A percentile compares a stretch with the other conserved stretches of the same genome.
phyloP scores from a whole-genome alignment of 2,888 invertebrate genomes.

The Abrostola triplasia region DNA sequence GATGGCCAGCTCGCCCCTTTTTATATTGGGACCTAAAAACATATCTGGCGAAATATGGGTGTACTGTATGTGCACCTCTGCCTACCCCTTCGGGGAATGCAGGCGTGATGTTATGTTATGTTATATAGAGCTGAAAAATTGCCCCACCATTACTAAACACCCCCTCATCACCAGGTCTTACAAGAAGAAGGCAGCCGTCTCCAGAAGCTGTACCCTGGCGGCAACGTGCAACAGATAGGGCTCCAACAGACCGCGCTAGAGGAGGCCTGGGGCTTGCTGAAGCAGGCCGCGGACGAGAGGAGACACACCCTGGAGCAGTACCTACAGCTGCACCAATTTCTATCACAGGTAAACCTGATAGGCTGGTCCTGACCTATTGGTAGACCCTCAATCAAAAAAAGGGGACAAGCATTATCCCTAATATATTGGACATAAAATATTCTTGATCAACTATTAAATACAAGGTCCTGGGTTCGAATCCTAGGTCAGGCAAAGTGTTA shows the following conservation, averaged over 20 bases:
- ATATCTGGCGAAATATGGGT: too few relatives aligned
- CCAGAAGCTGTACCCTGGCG: slow-evolving; percentile 96
- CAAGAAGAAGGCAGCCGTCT: slow-evolving; percentile 97
- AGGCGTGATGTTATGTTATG: too few relatives aligned
- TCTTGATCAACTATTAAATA: neutral
- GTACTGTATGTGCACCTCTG: too few relatives aligned
- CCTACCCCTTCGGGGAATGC: too few relatives aligned
- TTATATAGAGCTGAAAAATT: too few relatives aligned
- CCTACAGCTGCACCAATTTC: slow-evolving; percentile 96
- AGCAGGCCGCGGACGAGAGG: slow-evolving; percentile 94
- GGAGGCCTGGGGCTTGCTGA: slow-evolving; percentile 95
- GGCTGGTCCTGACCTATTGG: neutral
- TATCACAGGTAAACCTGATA: slow-evolving; percentile 84
- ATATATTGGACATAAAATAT: neutral
- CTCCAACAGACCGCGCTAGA: slow-evolving; percentile 95
- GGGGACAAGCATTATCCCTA: too few relatives aligned
- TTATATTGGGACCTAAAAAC: too few relatives aligned
- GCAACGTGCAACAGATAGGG: slow-evolving; percentile 96
- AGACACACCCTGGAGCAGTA: slow-evolving; percentile 95
- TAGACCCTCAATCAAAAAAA: neutral
- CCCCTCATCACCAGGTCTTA: slow-evolving; percentile 89
- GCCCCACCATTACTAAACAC: neutral
- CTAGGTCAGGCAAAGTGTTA: too few relatives aligned
- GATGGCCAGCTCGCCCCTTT: too few relatives aligned
- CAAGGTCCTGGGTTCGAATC: neutral